phyloP scores from a whole-genome alignment of 2,113 vertebrate species.

The Elanus axillaris region DNA sequence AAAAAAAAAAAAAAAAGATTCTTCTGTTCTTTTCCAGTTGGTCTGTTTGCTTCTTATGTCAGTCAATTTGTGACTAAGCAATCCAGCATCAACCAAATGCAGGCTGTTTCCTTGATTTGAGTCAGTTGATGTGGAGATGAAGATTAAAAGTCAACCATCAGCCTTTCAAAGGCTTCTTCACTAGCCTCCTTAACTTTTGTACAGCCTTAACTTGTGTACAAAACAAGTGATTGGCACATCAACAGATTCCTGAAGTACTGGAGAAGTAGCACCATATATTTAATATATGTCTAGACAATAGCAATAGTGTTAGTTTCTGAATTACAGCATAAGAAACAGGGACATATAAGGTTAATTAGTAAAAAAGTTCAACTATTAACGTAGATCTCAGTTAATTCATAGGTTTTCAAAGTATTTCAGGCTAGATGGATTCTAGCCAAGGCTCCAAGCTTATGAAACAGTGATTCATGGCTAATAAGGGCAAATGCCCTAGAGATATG shows the following conservation, averaged over 20 bases:
- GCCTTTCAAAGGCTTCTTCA: background rate
- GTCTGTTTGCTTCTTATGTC: background rate
- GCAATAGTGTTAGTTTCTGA: slow-evolving; percentile 24
- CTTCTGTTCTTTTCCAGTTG: background rate
- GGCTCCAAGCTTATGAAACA: slow-evolving; percentile 69
- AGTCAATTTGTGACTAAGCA: background rate
- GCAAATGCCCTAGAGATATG: slow-evolving; percentile 72
- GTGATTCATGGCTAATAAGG: slow-evolving; percentile 73
- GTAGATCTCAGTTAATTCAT: slow-evolving; percentile 65
- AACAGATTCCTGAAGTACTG: background rate
- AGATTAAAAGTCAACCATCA: background rate
- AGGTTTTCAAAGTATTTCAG: slow-evolving; percentile 68
- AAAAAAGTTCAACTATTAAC: slow-evolving; percentile 70
- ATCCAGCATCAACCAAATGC: background rate
- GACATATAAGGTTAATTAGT: slow-evolving; percentile 70
- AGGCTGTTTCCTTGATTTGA: background rate
- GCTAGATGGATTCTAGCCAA: slow-evolving; percentile 69
- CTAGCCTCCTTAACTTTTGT: background rate
- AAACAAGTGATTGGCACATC: background rate
- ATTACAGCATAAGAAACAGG: slow-evolving; percentile 25
- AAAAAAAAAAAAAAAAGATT: background rate
- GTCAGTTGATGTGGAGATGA: background rate
- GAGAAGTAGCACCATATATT: background rate
- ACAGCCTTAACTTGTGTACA: background rate
- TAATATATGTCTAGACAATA: background rate